Conservation (phyloP, 2,113 vertebrate genomes). For the Cercopithecus mona region DNA sequence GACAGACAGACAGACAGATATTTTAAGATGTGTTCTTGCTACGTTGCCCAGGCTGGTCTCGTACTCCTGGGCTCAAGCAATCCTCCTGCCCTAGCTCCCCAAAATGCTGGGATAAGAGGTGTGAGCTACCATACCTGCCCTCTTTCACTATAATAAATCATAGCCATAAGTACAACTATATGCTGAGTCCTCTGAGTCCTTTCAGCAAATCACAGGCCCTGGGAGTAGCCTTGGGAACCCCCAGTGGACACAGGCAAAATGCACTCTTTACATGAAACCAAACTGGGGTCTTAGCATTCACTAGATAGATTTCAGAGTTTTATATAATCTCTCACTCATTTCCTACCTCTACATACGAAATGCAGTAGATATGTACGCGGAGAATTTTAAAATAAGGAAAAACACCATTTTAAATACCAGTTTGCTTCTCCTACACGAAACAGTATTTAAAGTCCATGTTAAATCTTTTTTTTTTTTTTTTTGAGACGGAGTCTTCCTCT, state of each 20-base stretch:
- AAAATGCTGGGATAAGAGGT: no score
- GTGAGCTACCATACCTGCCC: no score
- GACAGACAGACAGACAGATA: no score
- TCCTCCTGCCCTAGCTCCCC: no score
- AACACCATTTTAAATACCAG: conserved; percentile 19
- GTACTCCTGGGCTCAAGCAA: no score
- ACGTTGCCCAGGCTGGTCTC: no score
- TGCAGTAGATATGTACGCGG: neutral
- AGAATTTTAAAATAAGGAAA: neutral
- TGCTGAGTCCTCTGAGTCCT: neutral
- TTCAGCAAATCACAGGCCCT: neutral
- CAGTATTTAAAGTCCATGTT: conserved; percentile 2
- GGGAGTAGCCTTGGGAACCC: neutral
- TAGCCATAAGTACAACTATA: neutral
- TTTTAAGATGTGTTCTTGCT: no score
- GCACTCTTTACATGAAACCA: neutral
- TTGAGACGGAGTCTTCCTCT: no score
- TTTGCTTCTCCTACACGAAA: neutral
- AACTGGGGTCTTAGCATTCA: neutral
- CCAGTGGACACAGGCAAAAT: neutral
- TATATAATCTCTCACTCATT: neutral
- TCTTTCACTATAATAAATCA: neutral
- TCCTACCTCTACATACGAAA: neutral
- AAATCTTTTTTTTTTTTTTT: neutral
- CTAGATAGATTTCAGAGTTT: neutral